These are phyloP conservation scores for Morinoia aosen DNA, from an alignment of 2,888 invertebrate genomes.

Conservation along the genomic window DNA sequence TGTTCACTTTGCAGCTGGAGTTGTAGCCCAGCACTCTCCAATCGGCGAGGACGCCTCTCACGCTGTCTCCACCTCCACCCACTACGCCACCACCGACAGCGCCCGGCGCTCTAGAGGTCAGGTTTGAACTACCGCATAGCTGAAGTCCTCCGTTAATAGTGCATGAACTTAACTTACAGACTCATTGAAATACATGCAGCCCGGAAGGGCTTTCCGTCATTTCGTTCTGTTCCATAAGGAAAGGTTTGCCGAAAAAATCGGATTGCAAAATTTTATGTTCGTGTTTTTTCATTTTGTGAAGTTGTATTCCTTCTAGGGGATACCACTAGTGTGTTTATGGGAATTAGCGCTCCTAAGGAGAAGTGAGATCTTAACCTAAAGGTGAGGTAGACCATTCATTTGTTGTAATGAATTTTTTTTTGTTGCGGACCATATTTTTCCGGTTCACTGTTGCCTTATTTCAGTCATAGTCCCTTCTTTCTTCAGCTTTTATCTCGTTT, in stretches of 20 bases:
- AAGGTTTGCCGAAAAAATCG: not conserved
- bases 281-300: not conserved
- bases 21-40: not conserved
- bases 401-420: no score
- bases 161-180: not conserved
- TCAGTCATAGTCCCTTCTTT: no score
- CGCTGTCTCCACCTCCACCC: not conserved
- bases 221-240: not conserved
- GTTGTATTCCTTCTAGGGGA: not conserved
- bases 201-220: not conserved
- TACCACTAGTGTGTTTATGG: no score
- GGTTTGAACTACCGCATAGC: not conserved
- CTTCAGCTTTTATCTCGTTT: no score
- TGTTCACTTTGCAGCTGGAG: not conserved
- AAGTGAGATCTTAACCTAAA: no score
- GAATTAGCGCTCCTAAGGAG: no score
- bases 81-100: constrained; percentile 11
- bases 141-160: not conserved
- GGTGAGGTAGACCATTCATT: no score
- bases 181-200: not conserved
- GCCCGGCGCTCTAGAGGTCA: constrained; percentile 33
- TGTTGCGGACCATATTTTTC: no score
- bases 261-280: not conserved
- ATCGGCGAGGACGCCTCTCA: not conserved
- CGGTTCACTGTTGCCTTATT: no score